Conservation (phyloP, 2,113 vertebrate species). For the Peromyscus leucopus region DNA sequence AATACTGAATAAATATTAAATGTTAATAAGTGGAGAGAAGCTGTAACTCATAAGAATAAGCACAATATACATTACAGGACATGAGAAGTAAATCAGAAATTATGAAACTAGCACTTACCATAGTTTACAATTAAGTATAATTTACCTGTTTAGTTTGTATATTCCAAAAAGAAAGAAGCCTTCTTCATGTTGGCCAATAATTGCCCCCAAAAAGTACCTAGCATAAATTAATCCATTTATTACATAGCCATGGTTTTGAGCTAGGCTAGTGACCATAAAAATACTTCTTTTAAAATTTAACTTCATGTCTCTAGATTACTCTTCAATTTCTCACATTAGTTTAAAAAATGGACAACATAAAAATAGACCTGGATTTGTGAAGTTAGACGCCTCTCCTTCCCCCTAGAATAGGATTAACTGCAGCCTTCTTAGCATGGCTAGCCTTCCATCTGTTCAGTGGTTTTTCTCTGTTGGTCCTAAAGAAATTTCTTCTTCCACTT, state of each 20-base stretch:
- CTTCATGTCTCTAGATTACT: neutral
- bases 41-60: slow-evolving; percentile 27
- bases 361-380: neutral
- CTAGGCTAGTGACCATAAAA: neutral
- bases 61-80: neutral
- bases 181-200: slow-evolving; percentile 18
- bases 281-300: slow-evolving; percentile 18
- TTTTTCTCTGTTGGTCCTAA: neutral
- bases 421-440: neutral
- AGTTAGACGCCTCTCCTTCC: neutral
- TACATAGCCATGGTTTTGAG: neutral
- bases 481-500: neutral
- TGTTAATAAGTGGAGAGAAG: slow-evolving; percentile 24
- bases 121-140: slow-evolving; percentile 4
- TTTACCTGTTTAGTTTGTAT: neutral
- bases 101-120: neutral
- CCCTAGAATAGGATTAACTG: neutral
- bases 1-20: neutral
- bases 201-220: neutral
- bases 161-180: neutral
- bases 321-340: slow-evolving; percentile 19
- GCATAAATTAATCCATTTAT: neutral
- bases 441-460: neutral
- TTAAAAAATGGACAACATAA: slow-evolving; percentile 12
- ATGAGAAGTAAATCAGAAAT: slow-evolving; percentile 32